A percentile compares a stretch with the other conserved stretches of the same genome.
Conservation (phyloP, 1,140 invertebrate species). For the Drosophila neocordata region DNA sequence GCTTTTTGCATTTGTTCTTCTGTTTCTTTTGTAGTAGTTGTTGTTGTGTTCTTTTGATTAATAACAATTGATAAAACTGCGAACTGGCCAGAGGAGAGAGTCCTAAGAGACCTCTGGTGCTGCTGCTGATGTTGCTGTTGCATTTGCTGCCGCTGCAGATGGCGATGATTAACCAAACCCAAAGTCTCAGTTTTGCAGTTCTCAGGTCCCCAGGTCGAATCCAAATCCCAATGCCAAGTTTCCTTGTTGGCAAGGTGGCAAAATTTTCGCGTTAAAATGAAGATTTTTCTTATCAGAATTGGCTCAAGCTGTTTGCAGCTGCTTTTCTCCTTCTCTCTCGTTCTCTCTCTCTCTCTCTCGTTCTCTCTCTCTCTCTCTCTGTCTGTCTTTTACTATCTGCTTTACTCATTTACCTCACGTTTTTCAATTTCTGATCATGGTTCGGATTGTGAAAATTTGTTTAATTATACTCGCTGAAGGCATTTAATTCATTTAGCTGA, state of each 20-base stretch:
- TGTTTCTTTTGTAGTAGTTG: conserved; percentile 48
- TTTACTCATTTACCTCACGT: conserved; percentile 55
- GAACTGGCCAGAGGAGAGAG: conserved; percentile 26
- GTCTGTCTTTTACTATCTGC: too few species aligned
- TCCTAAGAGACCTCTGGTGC: conserved; percentile 16
- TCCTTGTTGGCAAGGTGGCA: conserved; percentile 64
- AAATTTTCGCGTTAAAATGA: conserved; percentile 80
- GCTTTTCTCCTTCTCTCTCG: neutral
- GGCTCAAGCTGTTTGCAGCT: conserved; percentile 30
- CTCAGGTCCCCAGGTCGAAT: conserved; percentile 9
- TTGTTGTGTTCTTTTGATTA: conserved; percentile 66
- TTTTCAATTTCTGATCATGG: conserved; percentile 67
- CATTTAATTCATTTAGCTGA: conserved; percentile 5
- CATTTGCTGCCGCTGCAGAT: conserved; percentile 29
- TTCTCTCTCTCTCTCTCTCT: neutral
- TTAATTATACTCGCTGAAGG: conserved; percentile 63
- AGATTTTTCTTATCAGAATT: conserved; percentile 73
- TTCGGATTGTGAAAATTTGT: conserved; percentile 55
- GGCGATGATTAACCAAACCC: conserved; percentile 70
- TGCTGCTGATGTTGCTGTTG: conserved; percentile 39
- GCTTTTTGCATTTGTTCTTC: conserved; percentile 55
- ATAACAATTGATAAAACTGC: conserved; percentile 72
- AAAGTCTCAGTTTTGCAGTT: conserved; percentile 13
- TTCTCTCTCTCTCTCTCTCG: neutral
- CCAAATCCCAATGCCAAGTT: conserved; percentile 1